These are phyloP conservation scores for Perdita meconis DNA, from an alignment of 2,888 invertebrate species.

Conservation along the genomic window DNA sequence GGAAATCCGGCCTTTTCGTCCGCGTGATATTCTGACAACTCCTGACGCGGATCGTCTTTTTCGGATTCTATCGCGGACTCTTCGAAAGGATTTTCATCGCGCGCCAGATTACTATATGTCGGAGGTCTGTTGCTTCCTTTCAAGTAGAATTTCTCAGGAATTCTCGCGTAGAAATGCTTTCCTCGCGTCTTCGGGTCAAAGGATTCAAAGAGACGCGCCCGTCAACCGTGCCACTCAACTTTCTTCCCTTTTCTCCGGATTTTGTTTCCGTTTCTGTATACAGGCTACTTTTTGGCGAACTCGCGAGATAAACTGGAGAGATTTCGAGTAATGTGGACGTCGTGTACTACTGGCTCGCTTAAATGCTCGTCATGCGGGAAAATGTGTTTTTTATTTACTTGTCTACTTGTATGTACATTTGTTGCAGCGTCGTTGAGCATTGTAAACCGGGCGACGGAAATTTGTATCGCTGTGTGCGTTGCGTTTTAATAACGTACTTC, in stretches of 20 bases:
- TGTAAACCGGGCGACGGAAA: no score
- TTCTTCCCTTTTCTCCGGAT: not conserved
- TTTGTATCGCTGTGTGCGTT: no score
- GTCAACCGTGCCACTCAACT: not conserved
- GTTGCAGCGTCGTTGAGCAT: no score
- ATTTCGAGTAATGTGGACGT: no score
- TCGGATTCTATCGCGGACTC: constrained; percentile 4
- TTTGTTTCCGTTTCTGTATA: no score
- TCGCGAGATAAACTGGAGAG: no score
- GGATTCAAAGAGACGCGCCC: not conserved
- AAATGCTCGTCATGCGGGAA: no score
- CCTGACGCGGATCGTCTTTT: constrained; percentile 1
- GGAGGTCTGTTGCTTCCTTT: not conserved
- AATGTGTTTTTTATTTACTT: no score
- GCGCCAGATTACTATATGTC: constrained; percentile 13
- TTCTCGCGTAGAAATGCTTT: constrained; percentile 2
- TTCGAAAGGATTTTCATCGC: not conserved
- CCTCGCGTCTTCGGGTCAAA: not conserved
- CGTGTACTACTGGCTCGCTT: no score
- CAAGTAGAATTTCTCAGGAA: not conserved
- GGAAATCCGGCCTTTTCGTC: constrained; percentile 23
- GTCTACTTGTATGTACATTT: no score
- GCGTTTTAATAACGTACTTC: no score
- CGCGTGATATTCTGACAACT: constrained; percentile 40
- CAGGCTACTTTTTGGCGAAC: no score